Conservation (phyloP, 2,797 vertebrate genomes). For the Leptodon cayanensis region DNA sequence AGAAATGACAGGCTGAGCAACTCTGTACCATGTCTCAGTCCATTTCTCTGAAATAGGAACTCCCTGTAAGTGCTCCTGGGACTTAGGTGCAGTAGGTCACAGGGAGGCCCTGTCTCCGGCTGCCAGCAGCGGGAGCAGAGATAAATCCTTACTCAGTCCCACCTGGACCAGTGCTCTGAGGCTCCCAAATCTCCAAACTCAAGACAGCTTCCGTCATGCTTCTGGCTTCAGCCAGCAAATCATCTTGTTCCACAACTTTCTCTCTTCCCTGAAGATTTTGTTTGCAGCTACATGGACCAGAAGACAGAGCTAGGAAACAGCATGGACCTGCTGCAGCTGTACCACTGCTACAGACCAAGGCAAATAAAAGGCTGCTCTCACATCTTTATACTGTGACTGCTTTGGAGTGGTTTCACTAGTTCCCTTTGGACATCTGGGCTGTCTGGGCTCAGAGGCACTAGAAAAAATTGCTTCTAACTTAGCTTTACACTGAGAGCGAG, state of each 20-base stretch:
- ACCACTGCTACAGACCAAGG: not conserved
- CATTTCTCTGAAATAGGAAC: not conserved
- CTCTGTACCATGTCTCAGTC: not conserved
- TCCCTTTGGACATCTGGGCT: not conserved
- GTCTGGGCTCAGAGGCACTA: not conserved
- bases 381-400: not conserved
- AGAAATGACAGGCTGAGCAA: not conserved
- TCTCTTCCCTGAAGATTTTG: not conserved
- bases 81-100: not conserved
- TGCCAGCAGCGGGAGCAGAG: not conserved
- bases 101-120: not conserved
- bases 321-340: accelerated
- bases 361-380: not conserved
- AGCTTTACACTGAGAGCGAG: not conserved
- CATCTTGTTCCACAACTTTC: not conserved
- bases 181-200: not conserved
- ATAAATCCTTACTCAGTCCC: not conserved
- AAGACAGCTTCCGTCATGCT: not conserved
- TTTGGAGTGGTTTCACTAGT: not conserved
- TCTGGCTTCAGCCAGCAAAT: not conserved
- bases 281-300: not conserved
- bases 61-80: not conserved
- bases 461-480: not conserved
- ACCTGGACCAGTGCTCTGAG: not conserved
- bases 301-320: not conserved